These are phyloP conservation scores for Acanthurus tractus DNA, from an alignment of 2,797 vertebrate genomes.

Conservation along the genomic window DNA sequence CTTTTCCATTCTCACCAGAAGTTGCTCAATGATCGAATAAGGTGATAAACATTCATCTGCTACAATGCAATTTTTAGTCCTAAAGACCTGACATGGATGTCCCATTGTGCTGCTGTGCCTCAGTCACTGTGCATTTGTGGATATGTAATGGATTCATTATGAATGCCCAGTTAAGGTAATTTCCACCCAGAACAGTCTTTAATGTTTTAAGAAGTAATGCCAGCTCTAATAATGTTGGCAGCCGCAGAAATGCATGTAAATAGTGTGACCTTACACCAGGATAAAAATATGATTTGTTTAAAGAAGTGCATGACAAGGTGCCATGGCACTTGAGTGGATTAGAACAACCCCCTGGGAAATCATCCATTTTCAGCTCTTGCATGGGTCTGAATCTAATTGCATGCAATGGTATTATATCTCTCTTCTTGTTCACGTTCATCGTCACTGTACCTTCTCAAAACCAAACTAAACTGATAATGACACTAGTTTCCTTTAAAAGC, in stretches of 20 bases:
- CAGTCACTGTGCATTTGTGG: conserved; percentile 49
- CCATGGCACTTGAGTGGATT: conserved; percentile 80
- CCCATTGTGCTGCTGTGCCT: conserved; percentile 33
- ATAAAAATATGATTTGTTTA: conserved; percentile 82
- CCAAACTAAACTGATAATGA: conserved; percentile 40
- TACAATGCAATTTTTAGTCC: conserved; percentile 46
- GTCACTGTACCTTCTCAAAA: conserved; percentile 54
- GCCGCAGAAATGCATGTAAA: conserved; percentile 64
- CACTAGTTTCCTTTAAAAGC: conserved; percentile 38
- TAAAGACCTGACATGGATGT: conserved; percentile 40
- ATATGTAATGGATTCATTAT: conserved; percentile 49
- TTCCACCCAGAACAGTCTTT: conserved; percentile 32
- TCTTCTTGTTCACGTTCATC: conserved; percentile 56
- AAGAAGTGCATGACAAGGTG: conserved; percentile 80
- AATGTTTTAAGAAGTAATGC: conserved; percentile 55
- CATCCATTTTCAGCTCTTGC: conserved; percentile 78
- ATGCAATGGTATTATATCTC: conserved; percentile 69
- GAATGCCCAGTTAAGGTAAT: conserved; percentile 56
- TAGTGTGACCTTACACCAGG: conserved; percentile 70
- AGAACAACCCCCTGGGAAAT: conserved; percentile 78
- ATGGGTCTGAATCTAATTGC: conserved; percentile 76
- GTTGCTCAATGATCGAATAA: conserved; percentile 54
- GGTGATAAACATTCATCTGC: conserved; percentile 53
- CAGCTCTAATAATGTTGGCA: conserved; percentile 62
- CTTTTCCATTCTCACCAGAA: conserved; percentile 59